Percentiles rank a stretch among this genome's conserved stretches.
phyloP scores from a whole-genome alignment of 2,113 vertebrate species.

The Podarcis cretensis region DNA sequence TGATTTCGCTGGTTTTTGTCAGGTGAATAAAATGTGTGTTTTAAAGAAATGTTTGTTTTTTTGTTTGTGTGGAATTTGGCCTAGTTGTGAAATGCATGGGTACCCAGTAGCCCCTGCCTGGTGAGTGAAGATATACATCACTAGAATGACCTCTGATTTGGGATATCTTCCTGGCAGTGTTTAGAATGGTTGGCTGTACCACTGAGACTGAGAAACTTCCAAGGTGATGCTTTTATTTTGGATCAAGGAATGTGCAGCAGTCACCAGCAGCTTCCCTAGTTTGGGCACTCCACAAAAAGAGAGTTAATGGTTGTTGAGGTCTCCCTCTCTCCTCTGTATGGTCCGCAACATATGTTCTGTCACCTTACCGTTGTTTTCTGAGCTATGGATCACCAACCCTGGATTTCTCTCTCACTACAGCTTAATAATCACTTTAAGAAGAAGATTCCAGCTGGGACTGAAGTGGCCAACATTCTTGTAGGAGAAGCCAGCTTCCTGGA shows the following conservation, averaged over 20 bases:
- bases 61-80: background rate
- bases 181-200: background rate
- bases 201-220: background rate
- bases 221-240: background rate
- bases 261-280: background rate
- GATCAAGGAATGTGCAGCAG: background rate
- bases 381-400: background rate
- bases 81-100: background rate
- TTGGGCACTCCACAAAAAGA: background rate
- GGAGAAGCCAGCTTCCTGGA: constrained; percentile 79
- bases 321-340: background rate
- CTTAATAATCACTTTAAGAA: constrained; percentile 72
- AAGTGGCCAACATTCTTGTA: constrained; percentile 72
- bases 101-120: background rate
- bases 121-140: background rate
- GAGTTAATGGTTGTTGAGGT: background rate
- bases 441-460: constrained; percentile 70
- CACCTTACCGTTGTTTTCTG: background rate
- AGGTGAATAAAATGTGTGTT: background rate
- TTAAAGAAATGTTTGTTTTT: too few species aligned
- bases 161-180: background rate
- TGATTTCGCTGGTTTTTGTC: background rate
- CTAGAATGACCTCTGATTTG: background rate
- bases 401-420: constrained; percentile 52
- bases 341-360: background rate